These are phyloP conservation scores for Sphaerophoria taeniata DNA, from an alignment of 2,888 invertebrate genomes.

Conservation along the genomic window DNA sequence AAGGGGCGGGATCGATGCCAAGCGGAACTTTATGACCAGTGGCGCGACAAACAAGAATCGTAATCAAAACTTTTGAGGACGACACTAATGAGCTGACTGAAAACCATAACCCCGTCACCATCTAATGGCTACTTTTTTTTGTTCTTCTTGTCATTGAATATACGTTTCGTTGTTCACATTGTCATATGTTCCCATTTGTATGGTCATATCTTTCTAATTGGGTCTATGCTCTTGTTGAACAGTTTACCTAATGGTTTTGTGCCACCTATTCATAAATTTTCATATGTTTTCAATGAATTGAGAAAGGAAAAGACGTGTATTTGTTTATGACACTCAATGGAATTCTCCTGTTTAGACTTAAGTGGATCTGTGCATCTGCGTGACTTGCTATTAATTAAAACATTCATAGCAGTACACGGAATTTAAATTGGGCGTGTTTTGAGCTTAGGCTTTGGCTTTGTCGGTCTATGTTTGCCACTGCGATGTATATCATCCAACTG, in stretches of 20 bases:
- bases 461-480: conserved; percentile 21
- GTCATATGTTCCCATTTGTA: conserved; percentile 53
- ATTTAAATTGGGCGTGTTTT: conserved; percentile 48
- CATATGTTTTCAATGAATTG: conserved; percentile 8
- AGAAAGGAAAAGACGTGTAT: conserved; percentile 3
- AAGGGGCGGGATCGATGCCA: conserved; percentile 14
- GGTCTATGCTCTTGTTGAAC: conserved; percentile 47
- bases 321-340: conserved; percentile 56
- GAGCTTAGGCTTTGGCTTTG: conserved; percentile 39
- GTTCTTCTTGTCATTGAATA: too few species aligned
- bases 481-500: conserved; percentile 33
- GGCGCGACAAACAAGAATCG: conserved; percentile 60
- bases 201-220: conserved; percentile 63
- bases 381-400: conserved; percentile 64
- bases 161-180: conserved; percentile 25
- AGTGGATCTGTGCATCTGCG: conserved; percentile 57
- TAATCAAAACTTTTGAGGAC: conserved; percentile 19
- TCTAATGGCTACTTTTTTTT: conserved; percentile 22
- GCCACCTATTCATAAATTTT: conserved; percentile 58
- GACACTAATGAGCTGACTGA: conserved; percentile 50
- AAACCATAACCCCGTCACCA: not conserved
- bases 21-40: conserved; percentile 60
- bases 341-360: conserved; percentile 57
- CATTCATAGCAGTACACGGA: conserved; percentile 53
- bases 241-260: conserved; percentile 70